These are phyloP conservation scores for Diabrotica undecimpunctata DNA, from an alignment of 1,140 invertebrate genomes.

Conservation along the genomic window DNA sequence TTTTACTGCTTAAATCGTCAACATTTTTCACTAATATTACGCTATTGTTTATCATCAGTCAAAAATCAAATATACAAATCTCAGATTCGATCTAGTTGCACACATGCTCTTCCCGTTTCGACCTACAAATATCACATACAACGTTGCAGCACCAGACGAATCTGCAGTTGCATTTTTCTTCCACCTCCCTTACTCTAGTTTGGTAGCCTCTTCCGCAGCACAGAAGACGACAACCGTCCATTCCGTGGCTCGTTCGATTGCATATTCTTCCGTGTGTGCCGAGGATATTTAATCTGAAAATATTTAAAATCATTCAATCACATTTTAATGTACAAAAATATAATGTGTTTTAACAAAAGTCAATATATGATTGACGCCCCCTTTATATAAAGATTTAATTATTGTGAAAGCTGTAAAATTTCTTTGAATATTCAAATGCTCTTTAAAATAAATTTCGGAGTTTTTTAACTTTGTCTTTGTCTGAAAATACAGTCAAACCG, in stretches of 20 bases:
- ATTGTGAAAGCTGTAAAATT: no score
- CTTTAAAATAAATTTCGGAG: no score
- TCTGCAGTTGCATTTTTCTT: constrained; percentile 88
- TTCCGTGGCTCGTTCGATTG: constrained; percentile 73
- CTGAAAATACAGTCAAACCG: no score
- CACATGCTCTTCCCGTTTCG: constrained; percentile 75
- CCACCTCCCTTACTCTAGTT: constrained; percentile 77
- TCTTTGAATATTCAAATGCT: no score
- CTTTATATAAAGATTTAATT: no score
- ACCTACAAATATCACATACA: constrained; percentile 79
- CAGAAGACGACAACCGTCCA: constrained; percentile 78
- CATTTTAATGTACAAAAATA: neutral
- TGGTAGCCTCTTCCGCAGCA: constrained; percentile 92
- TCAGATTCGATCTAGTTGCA: constrained; percentile 67
- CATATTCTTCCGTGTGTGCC: constrained; percentile 82
- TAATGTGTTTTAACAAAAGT: no score
- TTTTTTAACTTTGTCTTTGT: no score
- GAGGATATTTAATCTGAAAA: constrained; percentile 69
- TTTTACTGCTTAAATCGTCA: no score
- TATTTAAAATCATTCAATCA: neutral
- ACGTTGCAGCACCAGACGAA: constrained; percentile 94
- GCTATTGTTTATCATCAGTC: no score
- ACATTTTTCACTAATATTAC: no score
- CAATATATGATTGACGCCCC: no score
- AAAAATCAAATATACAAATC: neutral